Evolutionary conservation across 2,888 invertebrate genomes (phyloP).

Genomic region (Cyclophora punctaria): DNA sequence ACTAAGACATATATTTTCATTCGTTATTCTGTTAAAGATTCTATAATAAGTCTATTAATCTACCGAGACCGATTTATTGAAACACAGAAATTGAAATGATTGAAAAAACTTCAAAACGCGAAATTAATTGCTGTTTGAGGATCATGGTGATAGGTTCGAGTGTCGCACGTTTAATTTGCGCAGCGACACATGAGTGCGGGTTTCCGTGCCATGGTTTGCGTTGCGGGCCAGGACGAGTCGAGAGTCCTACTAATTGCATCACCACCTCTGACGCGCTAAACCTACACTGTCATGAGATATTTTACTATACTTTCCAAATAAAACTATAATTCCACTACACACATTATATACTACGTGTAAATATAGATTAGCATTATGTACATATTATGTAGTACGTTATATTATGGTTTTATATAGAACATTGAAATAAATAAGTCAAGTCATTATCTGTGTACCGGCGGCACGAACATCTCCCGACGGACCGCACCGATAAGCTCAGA

Average conservation of each 20-base stretch:
- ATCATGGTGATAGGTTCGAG: constrained; percentile 53
- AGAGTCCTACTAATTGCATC: constrained; percentile 70
- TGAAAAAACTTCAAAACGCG: constrained; percentile 36
- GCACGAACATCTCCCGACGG: constrained; percentile 49
- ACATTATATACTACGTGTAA: no score
- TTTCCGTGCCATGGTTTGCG: constrained; percentile 48
- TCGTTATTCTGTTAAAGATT: no score
- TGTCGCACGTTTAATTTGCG: constrained; percentile 71
- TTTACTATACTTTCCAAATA: no score
- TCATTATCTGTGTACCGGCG: constrained; percentile 36
- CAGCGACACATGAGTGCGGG: constrained; percentile 69
- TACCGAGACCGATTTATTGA: constrained; percentile 5
- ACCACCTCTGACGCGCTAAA: constrained; percentile 23
- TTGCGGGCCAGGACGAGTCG: constrained; percentile 46
- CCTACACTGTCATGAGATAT: constrained; percentile 30
- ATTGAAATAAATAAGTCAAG: constrained; percentile 34
- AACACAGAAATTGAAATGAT: constrained; percentile 12
- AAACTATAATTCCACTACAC: no score
- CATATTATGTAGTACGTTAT: background rate
- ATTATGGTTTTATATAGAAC: no score
- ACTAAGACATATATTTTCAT: no score
- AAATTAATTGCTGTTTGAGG: constrained; percentile 57
- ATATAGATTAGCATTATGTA: background rate
- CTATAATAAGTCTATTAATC: no score
- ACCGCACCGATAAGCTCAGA: constrained; percentile 56